phyloP scores from a whole-genome alignment of 2,113 vertebrate genomes.

The Lamprologus tigripictilis region DNA sequence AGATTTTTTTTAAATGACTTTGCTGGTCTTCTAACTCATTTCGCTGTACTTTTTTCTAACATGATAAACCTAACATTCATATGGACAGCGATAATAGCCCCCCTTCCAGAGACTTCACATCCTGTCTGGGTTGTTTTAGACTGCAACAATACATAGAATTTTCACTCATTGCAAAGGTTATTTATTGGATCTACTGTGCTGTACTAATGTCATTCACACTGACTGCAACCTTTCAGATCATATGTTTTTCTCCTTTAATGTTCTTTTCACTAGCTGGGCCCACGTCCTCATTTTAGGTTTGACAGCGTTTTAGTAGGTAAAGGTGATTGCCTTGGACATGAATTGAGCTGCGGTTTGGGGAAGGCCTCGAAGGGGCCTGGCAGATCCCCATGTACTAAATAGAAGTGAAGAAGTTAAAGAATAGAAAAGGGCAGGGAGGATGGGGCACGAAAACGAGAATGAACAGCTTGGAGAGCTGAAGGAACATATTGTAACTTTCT shows the following conservation, averaged over 20 bases:
- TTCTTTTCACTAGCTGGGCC: not conserved
- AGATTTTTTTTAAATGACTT: not conserved
- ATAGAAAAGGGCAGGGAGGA: not conserved
- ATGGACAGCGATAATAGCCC: not conserved
- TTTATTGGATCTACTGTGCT: not conserved
- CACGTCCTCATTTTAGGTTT: not conserved
- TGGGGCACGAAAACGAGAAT: not conserved
- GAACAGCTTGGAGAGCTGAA: not conserved
- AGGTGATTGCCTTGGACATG: not conserved
- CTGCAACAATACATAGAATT: not conserved
- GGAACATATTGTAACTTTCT: not conserved
- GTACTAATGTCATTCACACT: rapidly evolving
- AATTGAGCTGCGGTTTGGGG: not conserved
- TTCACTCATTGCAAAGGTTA: not conserved
- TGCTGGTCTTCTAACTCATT: not conserved
- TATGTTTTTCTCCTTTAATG: not conserved
- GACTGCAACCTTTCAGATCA: not conserved
- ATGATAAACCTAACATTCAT: not conserved
- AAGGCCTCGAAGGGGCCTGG: not conserved
- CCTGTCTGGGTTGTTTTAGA: not conserved
- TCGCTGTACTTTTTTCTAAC: not conserved
- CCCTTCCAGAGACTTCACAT: rapidly evolving
- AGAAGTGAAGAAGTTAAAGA: not conserved
- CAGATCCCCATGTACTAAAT: not conserved
- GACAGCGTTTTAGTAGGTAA: not conserved